phyloP scores from a whole-genome alignment of 64 coral and sea anemone species.

The Montipora cactus region DNA sequence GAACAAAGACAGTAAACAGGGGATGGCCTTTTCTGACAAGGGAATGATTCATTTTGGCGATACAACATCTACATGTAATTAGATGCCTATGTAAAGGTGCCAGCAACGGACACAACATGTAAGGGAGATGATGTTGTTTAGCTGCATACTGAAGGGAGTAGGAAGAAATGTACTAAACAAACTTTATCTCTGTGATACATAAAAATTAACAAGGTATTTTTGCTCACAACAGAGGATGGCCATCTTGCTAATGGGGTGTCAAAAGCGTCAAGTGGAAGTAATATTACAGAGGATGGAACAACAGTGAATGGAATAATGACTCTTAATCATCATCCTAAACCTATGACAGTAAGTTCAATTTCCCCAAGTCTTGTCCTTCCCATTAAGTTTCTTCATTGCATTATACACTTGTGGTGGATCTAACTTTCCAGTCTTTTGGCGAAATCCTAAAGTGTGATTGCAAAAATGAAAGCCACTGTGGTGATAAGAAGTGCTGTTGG shows the following conservation, averaged over 20 bases:
- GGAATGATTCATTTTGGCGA: no score
- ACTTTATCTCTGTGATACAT: no score
- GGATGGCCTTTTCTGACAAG: no score
- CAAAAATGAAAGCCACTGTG: background rate
- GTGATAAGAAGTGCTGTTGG: no score
- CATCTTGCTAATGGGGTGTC: background rate
- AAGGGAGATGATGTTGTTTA: no score
- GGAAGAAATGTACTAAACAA: no score
- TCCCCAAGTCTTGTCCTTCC: background rate
- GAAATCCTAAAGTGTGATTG: background rate
- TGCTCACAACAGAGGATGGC: background rate
- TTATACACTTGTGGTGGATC: background rate
- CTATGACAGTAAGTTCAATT: conserved; percentile 56
- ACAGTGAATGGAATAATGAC: conserved; percentile 53
- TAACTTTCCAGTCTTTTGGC: background rate
- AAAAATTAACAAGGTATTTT: background rate
- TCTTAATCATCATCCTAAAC: conserved; percentile 73
- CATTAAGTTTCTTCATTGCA: background rate
- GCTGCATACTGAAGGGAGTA: no score
- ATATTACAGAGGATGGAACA: conserved; percentile 54
- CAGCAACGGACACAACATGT: no score
- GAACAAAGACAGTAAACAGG: no score
- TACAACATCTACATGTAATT: no score
- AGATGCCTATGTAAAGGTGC: no score
- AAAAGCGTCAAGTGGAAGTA: conserved; percentile 19